Percentiles rank a stretch among this genome's conserved stretches.
Evolutionary conservation across 2,113 vertebrate species (phyloP).

Genomic region (Raphicerus campestris): DNA sequence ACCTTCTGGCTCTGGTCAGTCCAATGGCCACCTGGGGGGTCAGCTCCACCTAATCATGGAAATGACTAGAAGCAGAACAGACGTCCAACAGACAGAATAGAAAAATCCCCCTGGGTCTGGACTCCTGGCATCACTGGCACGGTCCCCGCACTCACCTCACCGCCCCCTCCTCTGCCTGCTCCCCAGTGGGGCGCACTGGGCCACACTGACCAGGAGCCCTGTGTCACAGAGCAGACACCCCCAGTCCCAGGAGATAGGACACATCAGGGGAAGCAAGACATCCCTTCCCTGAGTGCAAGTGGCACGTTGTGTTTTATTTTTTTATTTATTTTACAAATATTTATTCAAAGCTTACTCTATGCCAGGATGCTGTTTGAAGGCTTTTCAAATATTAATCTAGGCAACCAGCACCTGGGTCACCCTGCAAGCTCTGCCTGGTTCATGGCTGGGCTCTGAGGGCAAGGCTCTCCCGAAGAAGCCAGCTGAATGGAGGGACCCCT

Average conservation of each 20-base stretch:
- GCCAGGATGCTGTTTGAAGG: neutral
- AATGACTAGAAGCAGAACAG: neutral
- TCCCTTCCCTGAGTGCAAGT: fast-evolving
- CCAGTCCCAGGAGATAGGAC: neutral
- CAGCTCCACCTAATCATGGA: neutral
- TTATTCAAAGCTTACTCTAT: neutral
- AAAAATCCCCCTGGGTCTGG: neutral
- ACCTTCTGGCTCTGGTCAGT: neutral
- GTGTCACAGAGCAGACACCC: neutral
- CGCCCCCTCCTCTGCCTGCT: neutral
- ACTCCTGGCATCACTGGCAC: fast-evolving
- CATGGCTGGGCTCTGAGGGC: neutral
- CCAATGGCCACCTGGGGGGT: neutral
- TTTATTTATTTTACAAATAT: neutral
- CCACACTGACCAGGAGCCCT: fast-evolving
- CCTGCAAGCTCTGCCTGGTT: neutral
- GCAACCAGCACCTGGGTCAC: neutral
- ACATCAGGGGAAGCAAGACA: neutral
- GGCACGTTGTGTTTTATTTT: neutral
- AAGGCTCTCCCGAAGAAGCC: neutral
- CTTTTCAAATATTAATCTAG: neutral
- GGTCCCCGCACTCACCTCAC: neutral
- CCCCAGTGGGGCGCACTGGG: neutral
- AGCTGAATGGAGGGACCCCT: too few relatives aligned
- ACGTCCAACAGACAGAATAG: neutral